These are phyloP conservation scores for Cerceris rybyensis DNA, from an alignment of 2,888 invertebrate genomes.

Conservation along the genomic window DNA sequence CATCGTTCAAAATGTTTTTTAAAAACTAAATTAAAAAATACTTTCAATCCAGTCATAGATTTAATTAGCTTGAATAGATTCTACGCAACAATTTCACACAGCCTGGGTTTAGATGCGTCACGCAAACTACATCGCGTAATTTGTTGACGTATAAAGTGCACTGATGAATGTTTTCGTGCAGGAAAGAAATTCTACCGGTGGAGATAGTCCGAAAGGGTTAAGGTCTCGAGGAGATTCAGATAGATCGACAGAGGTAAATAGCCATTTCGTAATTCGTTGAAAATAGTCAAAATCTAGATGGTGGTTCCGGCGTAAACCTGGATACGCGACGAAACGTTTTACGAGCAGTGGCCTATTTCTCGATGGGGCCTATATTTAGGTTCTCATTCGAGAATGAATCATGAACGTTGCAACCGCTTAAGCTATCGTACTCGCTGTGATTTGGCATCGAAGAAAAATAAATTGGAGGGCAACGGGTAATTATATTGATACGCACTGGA, in stretches of 20 bases:
- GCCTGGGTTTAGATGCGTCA: no score
- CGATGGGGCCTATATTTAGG: constrained; percentile 76
- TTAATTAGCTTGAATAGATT: no score
- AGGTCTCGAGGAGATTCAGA: constrained; percentile 20
- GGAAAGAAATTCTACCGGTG: background rate
- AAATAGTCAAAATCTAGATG: constrained; percentile 78
- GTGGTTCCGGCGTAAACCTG: constrained; percentile 64
- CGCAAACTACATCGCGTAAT: no score
- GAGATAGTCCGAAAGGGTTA: constrained; percentile 22
- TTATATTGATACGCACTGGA: background rate
- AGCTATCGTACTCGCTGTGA: constrained; percentile 51
- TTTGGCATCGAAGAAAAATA: constrained; percentile 58
- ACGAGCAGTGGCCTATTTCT: constrained; percentile 78
- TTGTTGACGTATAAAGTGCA: no score
- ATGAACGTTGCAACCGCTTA: constrained; percentile 47
- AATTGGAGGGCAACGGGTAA: constrained; percentile 23
- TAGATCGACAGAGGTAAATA: constrained; percentile 21
- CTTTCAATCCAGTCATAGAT: no score
- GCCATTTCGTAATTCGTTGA: constrained; percentile 71
- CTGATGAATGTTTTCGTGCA: background rate
- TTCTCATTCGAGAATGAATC: constrained; percentile 73
- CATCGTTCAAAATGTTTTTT: no score
- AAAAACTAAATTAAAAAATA: no score
- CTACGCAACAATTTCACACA: no score
- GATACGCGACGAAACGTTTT: constrained; percentile 51